Conservation (phyloP, 2,797 vertebrate genomes). For the Limnodromus scolopaceus region DNA sequence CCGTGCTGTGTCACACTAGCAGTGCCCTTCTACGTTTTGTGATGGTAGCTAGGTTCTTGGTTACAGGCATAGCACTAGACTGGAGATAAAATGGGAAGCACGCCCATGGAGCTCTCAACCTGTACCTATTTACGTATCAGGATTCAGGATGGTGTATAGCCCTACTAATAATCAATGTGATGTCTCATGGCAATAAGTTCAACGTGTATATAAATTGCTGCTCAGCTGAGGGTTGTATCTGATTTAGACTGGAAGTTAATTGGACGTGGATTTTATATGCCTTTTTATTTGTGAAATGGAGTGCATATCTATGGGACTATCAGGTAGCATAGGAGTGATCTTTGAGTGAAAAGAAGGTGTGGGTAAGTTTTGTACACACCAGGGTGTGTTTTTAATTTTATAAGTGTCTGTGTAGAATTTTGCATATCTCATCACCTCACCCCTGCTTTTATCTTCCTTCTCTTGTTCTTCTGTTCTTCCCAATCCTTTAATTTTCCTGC, state of each 20-base stretch:
- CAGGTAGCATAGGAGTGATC: background rate
- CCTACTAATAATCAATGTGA: background rate
- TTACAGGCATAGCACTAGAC: background rate
- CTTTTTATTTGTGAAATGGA: slow-evolving; percentile 18
- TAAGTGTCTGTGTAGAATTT: slow-evolving; percentile 46
- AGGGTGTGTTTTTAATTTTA: slow-evolving; percentile 59
- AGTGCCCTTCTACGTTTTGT: background rate
- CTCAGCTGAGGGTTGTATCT: background rate
- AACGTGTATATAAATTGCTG: background rate
- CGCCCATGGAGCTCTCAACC: background rate
- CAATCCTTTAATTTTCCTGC: slow-evolving; percentile 47
- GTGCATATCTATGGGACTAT: slow-evolving; percentile 15
- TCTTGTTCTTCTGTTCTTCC: slow-evolving; percentile 40
- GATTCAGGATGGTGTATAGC: background rate
- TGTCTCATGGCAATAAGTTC: background rate
- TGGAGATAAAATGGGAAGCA: background rate
- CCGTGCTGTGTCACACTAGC: background rate
- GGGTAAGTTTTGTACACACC: slow-evolving; percentile 42
- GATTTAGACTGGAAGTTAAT: slow-evolving; percentile 44
- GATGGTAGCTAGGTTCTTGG: background rate
- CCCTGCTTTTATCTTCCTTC: slow-evolving; percentile 56
- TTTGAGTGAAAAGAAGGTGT: slow-evolving; percentile 1
- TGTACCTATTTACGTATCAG: background rate
- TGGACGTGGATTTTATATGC: background rate
- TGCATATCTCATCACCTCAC: slow-evolving; percentile 52